Conservation (phyloP, 2,113 vertebrate genomes). For the Coptodon bakossiorum region DNA sequence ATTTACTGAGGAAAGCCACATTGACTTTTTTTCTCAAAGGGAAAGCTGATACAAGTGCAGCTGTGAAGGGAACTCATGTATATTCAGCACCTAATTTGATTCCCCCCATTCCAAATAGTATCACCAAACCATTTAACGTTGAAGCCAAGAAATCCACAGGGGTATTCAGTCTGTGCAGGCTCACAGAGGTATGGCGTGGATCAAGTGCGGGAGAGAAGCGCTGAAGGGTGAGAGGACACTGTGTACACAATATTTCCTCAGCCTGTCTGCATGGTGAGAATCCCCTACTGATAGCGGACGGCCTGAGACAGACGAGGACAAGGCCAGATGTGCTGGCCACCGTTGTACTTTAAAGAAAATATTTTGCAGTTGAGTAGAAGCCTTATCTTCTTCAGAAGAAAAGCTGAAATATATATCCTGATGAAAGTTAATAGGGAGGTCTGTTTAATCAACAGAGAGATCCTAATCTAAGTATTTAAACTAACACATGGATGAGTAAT, state of each 20-base stretch:
- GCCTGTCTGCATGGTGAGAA: conserved; percentile 35
- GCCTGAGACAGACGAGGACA: background rate
- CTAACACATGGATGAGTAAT: background rate
- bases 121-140: conserved; percentile 14
- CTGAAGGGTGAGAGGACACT: background rate
- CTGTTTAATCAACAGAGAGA: background rate
- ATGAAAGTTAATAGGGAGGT: background rate
- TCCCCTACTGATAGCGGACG: conserved; percentile 10
- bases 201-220: background rate
- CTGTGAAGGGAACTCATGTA: background rate
- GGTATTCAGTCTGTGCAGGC: background rate
- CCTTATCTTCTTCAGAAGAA: background rate
- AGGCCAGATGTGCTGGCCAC: conserved; percentile 29
- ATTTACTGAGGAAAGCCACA: background rate
- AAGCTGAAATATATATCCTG: conserved; percentile 15
- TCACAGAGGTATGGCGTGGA: background rate
- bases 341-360: background rate
- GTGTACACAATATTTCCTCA: conserved; percentile 37
- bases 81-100: background rate
- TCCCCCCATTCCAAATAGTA: background rate
- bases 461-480: background rate
- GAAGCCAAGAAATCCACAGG: background rate
- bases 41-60: background rate
- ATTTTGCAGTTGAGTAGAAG: background rate
- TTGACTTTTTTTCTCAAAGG: conserved; percentile 4